Base-by-base conservation (phyloP, 1,140 invertebrate species). In the Neodiprion pinetum region DNA sequence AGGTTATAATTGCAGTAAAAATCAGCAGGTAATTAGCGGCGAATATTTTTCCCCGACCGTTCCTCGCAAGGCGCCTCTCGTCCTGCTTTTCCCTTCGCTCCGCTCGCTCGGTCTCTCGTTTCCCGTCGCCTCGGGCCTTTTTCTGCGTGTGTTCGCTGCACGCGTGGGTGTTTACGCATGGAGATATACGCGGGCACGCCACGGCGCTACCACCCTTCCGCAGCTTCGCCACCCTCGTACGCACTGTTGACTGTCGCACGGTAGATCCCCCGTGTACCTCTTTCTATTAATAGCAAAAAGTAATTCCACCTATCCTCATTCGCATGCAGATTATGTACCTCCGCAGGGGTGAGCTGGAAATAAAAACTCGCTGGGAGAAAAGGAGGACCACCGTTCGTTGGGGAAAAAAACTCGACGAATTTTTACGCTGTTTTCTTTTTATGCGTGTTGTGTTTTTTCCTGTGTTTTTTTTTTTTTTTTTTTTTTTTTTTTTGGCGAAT, bases 281-380 rank as follows among this genome's bases (percentile, higher is more conserved):
- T 82, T 83, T 80, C 81, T 83, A 83, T 83, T 83, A 82, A 83
- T 82, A 81, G 79, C 79, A 9, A 78, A 80, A 81, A 70, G 53
- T 69, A 21, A 69, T 21, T 47, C 40, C 67, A 23, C 67, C 23
- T 69, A 23, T 69, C 14, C 67, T 69, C 14, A 65, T 65, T 65
- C 7, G 61, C 61, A 65, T 65, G 17, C 61, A 65, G 61, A 65
- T 14, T 65, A 14, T 40, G 28, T 40, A 40, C 28, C 28, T 40
- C 28, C 28, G 28, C 5, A 40, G 28, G 28, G 28, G 28, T 40
- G 28, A 40, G 5, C 28, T 40, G 28, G 5, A 40, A 40, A 40
- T 40, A 53, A 65, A n/a, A 21, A 14, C 14, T 1, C 61, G 61
- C 61, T 21, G 61, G 14, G 1, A 14, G 21, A 66, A 66, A 66